phyloP scores from a whole-genome alignment of 2,888 invertebrate genomes.

The Kuschelorhynchus macadamiae region DNA sequence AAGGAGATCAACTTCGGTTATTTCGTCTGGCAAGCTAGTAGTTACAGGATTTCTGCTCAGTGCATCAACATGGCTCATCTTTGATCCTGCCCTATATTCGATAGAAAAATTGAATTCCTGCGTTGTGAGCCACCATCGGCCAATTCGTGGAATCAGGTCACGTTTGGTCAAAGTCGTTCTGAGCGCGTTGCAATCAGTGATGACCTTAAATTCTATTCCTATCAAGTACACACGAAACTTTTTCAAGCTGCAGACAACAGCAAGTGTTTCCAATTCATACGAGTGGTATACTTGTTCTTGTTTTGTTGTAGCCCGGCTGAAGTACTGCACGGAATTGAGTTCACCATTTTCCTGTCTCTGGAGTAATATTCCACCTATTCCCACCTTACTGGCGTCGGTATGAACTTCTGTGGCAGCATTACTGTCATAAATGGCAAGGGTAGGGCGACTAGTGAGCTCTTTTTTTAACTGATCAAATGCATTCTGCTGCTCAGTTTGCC shows the following conservation, averaged over 20 bases:
- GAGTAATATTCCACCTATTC: neutral
- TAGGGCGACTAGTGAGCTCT: neutral
- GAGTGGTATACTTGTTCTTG: slow-evolving; percentile 27
- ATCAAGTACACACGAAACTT: slow-evolving; percentile 42
- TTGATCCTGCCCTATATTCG: no score
- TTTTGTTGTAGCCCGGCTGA: neutral
- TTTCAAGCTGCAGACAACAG: slow-evolving; percentile 41
- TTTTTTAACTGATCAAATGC: slow-evolving; percentile 1
- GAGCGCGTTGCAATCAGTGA: slow-evolving; percentile 54
- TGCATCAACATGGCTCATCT: no score
- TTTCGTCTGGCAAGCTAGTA: no score
- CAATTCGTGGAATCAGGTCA: slow-evolving; percentile 58
- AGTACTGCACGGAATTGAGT: neutral
- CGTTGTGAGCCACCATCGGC: slow-evolving; percentile 56
- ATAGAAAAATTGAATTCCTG: no score
- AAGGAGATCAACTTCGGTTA: no score
- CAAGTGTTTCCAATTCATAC: slow-evolving; percentile 44
- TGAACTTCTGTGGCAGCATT: neutral
- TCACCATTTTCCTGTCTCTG: neutral
- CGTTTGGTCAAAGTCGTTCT: slow-evolving; percentile 50
- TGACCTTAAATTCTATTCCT: slow-evolving; percentile 45
- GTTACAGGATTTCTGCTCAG: no score
- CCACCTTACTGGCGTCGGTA: slow-evolving; percentile 14
- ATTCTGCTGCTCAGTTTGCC: neutral
- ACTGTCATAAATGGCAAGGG: neutral